Base-by-base conservation (phyloP, 2,797 vertebrate species). In the Trematomus bernacchii region DNA sequence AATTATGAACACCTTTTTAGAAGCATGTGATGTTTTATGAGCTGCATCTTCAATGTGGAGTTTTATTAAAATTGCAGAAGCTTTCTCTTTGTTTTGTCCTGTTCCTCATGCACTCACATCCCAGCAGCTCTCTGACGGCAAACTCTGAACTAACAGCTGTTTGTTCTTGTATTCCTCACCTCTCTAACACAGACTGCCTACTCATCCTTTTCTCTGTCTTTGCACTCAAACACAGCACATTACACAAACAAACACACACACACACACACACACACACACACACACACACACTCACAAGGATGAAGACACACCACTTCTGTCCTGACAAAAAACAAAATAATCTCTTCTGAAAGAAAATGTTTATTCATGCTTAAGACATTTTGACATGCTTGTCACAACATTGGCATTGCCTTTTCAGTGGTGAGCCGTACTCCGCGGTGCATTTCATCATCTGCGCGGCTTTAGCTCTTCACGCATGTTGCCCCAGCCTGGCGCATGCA, bases 331-430 rank as follows among this genome's bases (percentile, higher is more conserved):
- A 82, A 87, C 85, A 63, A 83, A 85, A 90, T 93, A 90, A 91
- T 91, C 88, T 90, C 76, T 53, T 87, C 43, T 84, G 77, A 92
- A 92, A 87, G 75, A 71, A 51, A 64, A 60, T 89, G 82, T 83
- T 90, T 87, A 86, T 88, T 89, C 76, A 68, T 69, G 75, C 77
- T 83, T 86, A 84, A 90, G 73, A 89, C 76, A 87, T 84, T 86
- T 71, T 89, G 89, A 92, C 86, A 90, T 78, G 85, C 76, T 79
- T 89, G 87, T 92, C 88, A 91, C 80, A 89, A 73, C 77, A 55
- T 69, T 77, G 74, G 78, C 85, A 68, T 76, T 73, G 68, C 68
- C 77, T 88, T 84, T 85, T 85, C 70, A 78, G 57, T n/a, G 14
- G 48, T 50, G 82, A 84, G 76, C 84, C 58, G 58, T 44, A 37